These are phyloP conservation scores for Amphibalanus amphitrite DNA, from an alignment of 1,140 invertebrate species.

Conservation along the genomic window DNA sequence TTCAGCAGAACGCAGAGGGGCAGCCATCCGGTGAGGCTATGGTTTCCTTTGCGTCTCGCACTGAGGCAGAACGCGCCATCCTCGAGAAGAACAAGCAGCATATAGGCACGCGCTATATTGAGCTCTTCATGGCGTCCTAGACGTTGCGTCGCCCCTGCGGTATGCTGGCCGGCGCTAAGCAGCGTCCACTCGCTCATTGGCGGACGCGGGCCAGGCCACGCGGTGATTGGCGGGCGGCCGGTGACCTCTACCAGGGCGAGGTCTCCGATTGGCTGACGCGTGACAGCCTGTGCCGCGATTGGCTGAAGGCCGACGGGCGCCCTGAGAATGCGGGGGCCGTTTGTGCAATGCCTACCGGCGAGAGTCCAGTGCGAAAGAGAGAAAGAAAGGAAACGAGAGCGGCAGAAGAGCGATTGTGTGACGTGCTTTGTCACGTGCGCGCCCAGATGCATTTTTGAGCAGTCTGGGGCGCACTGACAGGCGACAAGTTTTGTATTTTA, in stretches of 20 bases:
- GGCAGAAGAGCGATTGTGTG: background rate
- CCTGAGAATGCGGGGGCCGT: background rate
- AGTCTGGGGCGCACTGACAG: background rate
- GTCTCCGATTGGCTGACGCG: background rate
- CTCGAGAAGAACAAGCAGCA: conserved; percentile 33
- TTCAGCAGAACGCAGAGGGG: conserved; percentile 32
- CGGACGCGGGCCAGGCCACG: background rate
- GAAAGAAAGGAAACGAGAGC: background rate
- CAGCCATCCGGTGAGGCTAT: conserved; percentile 35
- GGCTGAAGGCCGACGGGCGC: background rate
- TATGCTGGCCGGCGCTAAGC: no score
- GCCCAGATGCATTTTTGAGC: background rate
- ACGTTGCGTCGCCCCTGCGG: background rate
- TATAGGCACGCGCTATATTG: conserved; percentile 38
- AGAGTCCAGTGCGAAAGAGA: background rate
- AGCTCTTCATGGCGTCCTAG: conserved; percentile 30
- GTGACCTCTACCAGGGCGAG: background rate
- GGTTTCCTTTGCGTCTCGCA: conserved; percentile 32
- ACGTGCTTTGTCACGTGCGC: no score
- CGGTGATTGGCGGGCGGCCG: background rate
- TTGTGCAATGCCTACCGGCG: background rate
- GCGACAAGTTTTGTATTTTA: background rate
- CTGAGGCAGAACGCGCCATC: conserved; percentile 38
- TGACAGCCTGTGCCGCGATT: conserved; percentile 1
- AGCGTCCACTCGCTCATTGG: no score